Base-by-base conservation (phyloP, 23 tunicate genomes). In the Clavelina lepadiformis region DNA sequence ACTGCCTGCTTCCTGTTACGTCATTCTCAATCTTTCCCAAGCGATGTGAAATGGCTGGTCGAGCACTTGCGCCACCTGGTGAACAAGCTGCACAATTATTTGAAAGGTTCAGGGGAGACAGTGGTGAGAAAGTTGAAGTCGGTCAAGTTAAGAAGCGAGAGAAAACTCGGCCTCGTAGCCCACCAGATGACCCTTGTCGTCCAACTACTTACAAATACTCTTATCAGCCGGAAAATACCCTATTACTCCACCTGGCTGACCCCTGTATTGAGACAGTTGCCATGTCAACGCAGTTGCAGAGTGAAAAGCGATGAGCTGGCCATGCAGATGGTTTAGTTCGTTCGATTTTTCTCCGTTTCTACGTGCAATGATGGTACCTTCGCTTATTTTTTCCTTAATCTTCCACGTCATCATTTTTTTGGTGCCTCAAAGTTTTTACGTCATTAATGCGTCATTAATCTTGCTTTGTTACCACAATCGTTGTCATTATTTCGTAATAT, bases 21-120 rank as follows among this genome's bases (percentile, higher is more conserved):
- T 18, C 74, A 78, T 31, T 49, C 80, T 15, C 41, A 61, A 6
- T 28, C 29, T 6, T 19, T 86, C 13, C 95, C 95, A 1, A 24
- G 38, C 34, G 68, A 77, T 56, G 36, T 86, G 5, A 24, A 29
- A 58, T 78, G 95, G 80, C 32, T 78, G 1, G 62, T 63, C 3
- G 41, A 31, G 11, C 55, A 77, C 2, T 21, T 86, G 50, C 58
- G 65, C 5, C 54, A 63, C 25, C 72, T 71, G 13, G 80, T 72
- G 28, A 41, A 68, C 46, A 55, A 67, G 31, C 46, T 82, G 1
- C 81, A 82, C 5, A 7, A n/a, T 1, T 49, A 58, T 58, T 74
- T 82, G 26, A 67, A 74, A 58, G 67, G 74, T 30, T 30, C 62
- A 3, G 81, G 81, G 5, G 54, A 74, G 22, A 19, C 29, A 19